Base-by-base conservation (phyloP, 1,140 invertebrate species). In the Neotoxoptera formosana region DNA sequence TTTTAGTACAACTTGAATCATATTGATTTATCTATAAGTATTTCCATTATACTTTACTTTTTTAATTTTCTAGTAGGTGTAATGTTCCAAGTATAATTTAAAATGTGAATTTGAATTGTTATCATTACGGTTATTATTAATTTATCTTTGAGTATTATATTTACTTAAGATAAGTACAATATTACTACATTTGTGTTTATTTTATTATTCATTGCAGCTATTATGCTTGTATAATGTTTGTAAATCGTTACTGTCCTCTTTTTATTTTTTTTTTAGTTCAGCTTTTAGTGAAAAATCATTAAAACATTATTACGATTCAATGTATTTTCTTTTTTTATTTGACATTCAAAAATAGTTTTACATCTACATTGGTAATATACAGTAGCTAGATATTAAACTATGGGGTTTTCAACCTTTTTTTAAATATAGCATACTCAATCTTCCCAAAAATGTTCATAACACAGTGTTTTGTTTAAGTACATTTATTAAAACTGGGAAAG, bases 31-130 rank as follows among this genome's bases (percentile, higher is more conserved):
- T 17, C 3, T 17, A 45, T 41, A 20, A 67, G 53, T 90, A 67
- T 90, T 45, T 90, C 14, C 34, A 91, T 4, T 91, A n/a, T 91
- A n/a, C 25, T 90, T 67, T 76, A 67, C 34, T 47, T 91, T 76
- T 47, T 48, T 83, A 83, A 91, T n/a, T 91, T 67, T 53, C n/a
- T 81, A 48, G 9, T 51, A 91, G 45, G 90, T 91, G 45, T 91
- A 81, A 81, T 48, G 90, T 83, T 91, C 45, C 67, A 91, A 91
- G 36, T 90, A 45, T 41, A 90, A 67, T 90, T 48, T 41, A 20
- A 45, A 45, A 67, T 51, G 11, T 20, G 1, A 41, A 17, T 56
- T 90, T 90, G 36, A 20, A 89, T 53, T 90, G 25, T 90, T 45
- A 67, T 47, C 36, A 67, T 2, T 90, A 45, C 20, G 34, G 48